Evolutionary conservation across 1,140 invertebrate genomes (phyloP).

Genomic region (Cecropterus lyciades): DNA sequence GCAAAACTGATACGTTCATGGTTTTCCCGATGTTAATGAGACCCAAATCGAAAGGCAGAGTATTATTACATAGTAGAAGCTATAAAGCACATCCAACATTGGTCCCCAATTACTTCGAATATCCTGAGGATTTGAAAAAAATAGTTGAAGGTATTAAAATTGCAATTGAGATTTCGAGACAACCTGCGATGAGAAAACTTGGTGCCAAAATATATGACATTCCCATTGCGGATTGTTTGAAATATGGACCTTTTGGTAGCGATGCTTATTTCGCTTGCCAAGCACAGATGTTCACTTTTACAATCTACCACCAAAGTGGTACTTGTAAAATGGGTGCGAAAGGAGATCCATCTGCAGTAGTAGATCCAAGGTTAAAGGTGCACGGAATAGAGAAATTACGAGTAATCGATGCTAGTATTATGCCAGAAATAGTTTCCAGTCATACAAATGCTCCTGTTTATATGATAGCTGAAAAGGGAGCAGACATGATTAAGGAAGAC

Average conservation of each 20-base stretch:
- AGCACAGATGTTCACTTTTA: slow-evolving; percentile 88
- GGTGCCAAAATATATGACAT: slow-evolving; percentile 86
- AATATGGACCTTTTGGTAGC: slow-evolving; percentile 85
- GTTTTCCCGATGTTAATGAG: slow-evolving; percentile 89
- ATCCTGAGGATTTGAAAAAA: slow-evolving; percentile 86
- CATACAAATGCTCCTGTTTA: slow-evolving; percentile 86
- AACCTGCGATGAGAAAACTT: slow-evolving; percentile 85
- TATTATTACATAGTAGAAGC: slow-evolving; percentile 88
- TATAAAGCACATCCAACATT: slow-evolving; percentile 92
- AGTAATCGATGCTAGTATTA: slow-evolving; percentile 92
- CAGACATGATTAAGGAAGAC: too few relatives aligned
- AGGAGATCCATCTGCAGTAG: slow-evolving; percentile 88
- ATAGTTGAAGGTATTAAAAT: slow-evolving; percentile 87
- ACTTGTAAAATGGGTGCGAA: slow-evolving; percentile 94
- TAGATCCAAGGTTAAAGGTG: slow-evolving; percentile 88
- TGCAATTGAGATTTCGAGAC: slow-evolving; percentile 85
- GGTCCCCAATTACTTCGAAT: slow-evolving; percentile 91
- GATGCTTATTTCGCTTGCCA: slow-evolving; percentile 91
- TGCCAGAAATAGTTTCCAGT: slow-evolving; percentile 86
- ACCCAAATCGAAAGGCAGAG: slow-evolving; percentile 90
- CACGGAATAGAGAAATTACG: slow-evolving; percentile 88
- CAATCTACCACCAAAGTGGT: slow-evolving; percentile 92
- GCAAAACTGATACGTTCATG: slow-evolving; percentile 85
- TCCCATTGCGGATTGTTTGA: slow-evolving; percentile 86
- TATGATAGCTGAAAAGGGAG: slow-evolving; percentile 88